Evolutionary conservation across 2,797 vertebrate species (phyloP), one percentile per base, ranked within the genome.

Genomic region (Oceanodroma leucorhoa): DNA sequence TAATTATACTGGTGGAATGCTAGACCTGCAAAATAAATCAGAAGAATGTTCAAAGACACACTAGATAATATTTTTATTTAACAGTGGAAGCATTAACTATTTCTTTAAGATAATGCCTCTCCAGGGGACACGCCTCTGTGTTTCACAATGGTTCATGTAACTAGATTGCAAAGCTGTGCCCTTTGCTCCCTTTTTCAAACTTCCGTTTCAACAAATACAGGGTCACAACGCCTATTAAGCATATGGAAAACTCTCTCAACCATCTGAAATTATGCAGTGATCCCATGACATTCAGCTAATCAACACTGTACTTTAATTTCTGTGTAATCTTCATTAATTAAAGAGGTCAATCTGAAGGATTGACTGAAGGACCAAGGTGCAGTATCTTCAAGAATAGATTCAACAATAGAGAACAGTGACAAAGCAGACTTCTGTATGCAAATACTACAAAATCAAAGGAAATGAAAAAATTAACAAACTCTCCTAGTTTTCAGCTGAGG

Each of bases 251-350:
- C 34, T 75, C 48, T 77, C 60, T 60, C 0, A 0, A 72, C 11
- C 80, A 51, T 87, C 61, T 79, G 66, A 91, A 83, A 93, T 87
- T 84, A 87, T 51, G 20, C 54, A 62, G n/a, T 90, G 77, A 75
- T 24, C 24, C 11, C 19, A 36, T 19, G 50, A 79, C 69, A 79
- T 76, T 91, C 50, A 76, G 43, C 45, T 86, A 93, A 95, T 86
- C 54, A 86, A 88, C 41, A 62, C 38, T 53, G n/a, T 40, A 67
- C 11, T 83, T 89, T 81, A 84, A 95, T 89, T 93, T 70, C 55
- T 90, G 27, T 75, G 45, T 51, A 75, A 91, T 91, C 38, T 86
- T 72, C 72, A 76, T 55, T 87, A 93, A 87, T 71, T 91, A 69
- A 76, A 88, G 27, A 69, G 66, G 61, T 79, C 66, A 90, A 2